A percentile compares a stretch with the other conserved stretches of the same genome.
phyloP scores from a whole-genome alignment of 2,888 invertebrate species.

The Polydrusus tereticollis region DNA sequence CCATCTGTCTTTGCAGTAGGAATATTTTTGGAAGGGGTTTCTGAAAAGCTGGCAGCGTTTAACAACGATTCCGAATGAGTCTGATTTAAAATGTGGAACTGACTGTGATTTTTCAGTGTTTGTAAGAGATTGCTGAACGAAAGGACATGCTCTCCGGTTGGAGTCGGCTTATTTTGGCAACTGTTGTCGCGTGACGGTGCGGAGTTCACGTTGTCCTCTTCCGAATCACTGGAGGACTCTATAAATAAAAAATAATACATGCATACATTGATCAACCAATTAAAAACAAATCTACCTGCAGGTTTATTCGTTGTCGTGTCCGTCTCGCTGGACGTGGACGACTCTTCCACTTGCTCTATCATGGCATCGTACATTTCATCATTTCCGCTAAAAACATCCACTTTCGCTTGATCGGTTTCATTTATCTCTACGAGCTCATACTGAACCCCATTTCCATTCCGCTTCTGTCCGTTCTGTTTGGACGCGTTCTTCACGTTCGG shows the following conservation, averaged over 20 bases:
- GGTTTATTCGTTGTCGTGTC: slow-evolving; percentile 40
- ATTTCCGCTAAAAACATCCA: slow-evolving; percentile 49
- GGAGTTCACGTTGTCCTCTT: not conserved
- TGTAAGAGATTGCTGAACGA: slow-evolving; percentile 28
- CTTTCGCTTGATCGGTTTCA: slow-evolving; percentile 28
- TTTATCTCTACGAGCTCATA: slow-evolving; percentile 41
- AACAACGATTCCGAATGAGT: not conserved
- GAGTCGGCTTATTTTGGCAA: not conserved
- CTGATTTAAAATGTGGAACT: slow-evolving; percentile 11
- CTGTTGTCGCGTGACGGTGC: not conserved
- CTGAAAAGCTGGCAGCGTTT: not conserved
- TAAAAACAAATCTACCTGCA: not conserved
- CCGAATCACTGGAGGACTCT: slow-evolving; percentile 22
- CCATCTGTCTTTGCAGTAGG: too few species aligned
- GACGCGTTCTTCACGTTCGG: slow-evolving; percentile 26
- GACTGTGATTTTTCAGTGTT: slow-evolving; percentile 23
- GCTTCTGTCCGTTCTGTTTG: slow-evolving; percentile 15
- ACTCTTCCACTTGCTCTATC: slow-evolving; percentile 62
- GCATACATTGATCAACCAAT: not conserved
- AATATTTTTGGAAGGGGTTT: not conserved
- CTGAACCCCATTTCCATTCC: slow-evolving; percentile 30
- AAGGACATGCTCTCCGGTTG: not conserved
- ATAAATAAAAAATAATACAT: not conserved
- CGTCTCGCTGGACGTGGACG: slow-evolving; percentile 52
- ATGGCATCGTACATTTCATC: slow-evolving; percentile 62